These are phyloP conservation scores for Vultur gryphus DNA, from an alignment of 2,797 vertebrate genomes.

Conservation along the genomic window DNA sequence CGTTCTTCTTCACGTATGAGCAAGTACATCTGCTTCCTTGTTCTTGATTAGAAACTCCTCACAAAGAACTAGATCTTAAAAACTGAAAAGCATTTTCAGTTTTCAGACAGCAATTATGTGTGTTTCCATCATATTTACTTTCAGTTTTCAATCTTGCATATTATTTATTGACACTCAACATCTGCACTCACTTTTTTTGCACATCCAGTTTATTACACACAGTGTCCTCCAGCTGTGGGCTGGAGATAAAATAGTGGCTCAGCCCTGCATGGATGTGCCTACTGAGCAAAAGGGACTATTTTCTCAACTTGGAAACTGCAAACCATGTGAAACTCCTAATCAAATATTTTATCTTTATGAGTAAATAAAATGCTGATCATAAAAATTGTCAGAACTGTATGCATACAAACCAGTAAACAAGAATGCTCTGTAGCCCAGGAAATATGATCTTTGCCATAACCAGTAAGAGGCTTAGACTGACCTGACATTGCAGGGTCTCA, in stretches of 20 bases:
- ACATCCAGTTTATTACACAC: not conserved
- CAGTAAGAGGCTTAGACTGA: not conserved
- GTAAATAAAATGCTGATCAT: not conserved
- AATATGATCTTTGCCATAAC: not conserved
- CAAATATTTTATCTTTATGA: not conserved
- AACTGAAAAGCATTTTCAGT: not conserved
- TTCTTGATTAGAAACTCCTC: not conserved
- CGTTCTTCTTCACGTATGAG: not conserved
- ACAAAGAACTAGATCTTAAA: not conserved
- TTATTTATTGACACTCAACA: not conserved
- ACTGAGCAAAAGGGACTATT: not conserved
- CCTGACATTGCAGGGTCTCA: not conserved
- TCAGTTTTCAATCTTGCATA: not conserved
- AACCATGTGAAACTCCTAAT: not conserved
- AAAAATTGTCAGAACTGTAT: not conserved
- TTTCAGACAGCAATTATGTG: not conserved
- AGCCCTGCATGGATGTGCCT: not conserved
- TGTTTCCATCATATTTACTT: not conserved
- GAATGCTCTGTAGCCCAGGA: not conserved
- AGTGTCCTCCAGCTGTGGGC: not conserved
- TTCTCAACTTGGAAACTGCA: not conserved
- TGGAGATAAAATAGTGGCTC: not conserved
- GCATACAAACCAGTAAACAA: not conserved
- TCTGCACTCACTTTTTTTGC: not conserved
- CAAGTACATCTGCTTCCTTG: not conserved